A percentile compares a stretch with the other conserved stretches of the same genome.
Conservation (phyloP, 2,888 invertebrate species). For the Tenthredo scrophulariae region DNA sequence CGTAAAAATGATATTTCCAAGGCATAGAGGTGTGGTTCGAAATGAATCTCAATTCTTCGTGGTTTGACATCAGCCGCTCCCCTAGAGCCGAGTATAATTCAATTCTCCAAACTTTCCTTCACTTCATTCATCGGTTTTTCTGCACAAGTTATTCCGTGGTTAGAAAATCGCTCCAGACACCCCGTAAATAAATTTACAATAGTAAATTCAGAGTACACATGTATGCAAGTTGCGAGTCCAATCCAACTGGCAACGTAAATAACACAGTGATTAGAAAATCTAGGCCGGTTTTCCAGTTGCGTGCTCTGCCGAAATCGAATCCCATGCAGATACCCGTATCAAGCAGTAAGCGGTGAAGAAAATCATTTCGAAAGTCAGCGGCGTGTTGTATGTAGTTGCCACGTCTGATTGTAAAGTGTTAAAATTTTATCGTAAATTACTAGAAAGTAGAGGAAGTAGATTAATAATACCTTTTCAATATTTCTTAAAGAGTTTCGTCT, state of each 20-base stretch:
- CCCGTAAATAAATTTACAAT: background rate
- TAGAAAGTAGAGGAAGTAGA: background rate
- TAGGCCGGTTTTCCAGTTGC: background rate
- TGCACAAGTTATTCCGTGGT: background rate
- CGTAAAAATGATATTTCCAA: background rate
- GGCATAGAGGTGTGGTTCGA: background rate
- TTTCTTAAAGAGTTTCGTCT: background rate
- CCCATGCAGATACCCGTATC: background rate
- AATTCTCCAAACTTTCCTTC: background rate
- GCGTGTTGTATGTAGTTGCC: background rate
- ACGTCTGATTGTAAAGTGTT: too few relatives aligned
- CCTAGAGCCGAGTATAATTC: background rate
- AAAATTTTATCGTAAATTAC: too few relatives aligned
- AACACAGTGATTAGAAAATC: background rate
- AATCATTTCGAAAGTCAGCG: conserved; percentile 10
- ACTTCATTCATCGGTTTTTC: background rate
- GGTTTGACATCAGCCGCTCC: background rate
- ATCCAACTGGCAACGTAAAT: background rate
- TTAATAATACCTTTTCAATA: background rate
- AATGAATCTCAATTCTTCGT: background rate
- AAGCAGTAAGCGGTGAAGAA: background rate
- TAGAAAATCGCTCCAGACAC: background rate
- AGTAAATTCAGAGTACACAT: background rate
- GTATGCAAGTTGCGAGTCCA: background rate
- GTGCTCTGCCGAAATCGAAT: background rate